Evolutionary conservation across 2,113 vertebrate species (phyloP).

Genomic region (Pygoscelis adeliae): DNA sequence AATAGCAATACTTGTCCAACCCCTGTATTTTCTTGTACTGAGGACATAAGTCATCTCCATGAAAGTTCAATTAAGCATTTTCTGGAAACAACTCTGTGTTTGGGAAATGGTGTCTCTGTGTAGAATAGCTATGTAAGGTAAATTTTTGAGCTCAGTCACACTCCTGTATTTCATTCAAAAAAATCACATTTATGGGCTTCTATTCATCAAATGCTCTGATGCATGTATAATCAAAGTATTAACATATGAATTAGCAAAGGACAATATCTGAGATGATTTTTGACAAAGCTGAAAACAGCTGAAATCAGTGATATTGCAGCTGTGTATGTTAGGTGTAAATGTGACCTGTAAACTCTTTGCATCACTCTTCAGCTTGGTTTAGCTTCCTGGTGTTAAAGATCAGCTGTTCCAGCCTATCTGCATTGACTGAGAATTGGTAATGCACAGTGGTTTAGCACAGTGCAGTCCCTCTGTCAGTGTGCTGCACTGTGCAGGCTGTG

Average conservation of each 20-base stretch:
- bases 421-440: neutral
- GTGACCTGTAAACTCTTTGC: neutral
- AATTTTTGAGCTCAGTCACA: neutral
- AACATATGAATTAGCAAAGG: neutral
- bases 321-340: neutral
- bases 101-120: neutral
- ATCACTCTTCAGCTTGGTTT: neutral
- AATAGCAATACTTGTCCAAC: neutral
- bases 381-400: neutral
- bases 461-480: accelerated
- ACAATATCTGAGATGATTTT: neutral
- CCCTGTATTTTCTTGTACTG: neutral
- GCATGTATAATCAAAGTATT: neutral
- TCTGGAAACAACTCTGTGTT: neutral
- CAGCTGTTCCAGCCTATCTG: neutral
- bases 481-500: neutral
- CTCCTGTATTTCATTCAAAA: neutral
- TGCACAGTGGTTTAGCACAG: neutral
- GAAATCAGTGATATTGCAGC: neutral
- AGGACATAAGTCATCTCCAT: neutral
- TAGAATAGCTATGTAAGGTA: neutral
- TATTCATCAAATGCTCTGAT: neutral
- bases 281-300: neutral
- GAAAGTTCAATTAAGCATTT: neutral
- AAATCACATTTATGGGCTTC: neutral